These are phyloP conservation scores for Osmerus eperlanus DNA, from an alignment of 2,113 vertebrate genomes.

Conservation along the genomic window DNA sequence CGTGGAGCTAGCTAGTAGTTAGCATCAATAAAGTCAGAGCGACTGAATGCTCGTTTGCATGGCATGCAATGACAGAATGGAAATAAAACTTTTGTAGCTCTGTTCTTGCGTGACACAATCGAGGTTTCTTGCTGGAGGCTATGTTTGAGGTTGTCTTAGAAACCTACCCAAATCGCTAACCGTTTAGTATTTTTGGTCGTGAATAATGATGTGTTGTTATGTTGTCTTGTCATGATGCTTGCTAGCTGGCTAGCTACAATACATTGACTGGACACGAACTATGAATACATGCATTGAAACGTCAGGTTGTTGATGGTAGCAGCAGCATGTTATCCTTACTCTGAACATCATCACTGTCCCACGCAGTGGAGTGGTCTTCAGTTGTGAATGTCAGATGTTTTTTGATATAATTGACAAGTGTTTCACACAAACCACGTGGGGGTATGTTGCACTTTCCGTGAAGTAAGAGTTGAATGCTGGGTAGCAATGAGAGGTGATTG, in stretches of 20 bases:
- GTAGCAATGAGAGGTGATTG: too few relatives aligned
- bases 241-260: conserved; percentile 23
- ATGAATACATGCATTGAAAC: too few relatives aligned
- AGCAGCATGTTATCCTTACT: background rate
- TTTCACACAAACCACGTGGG: conserved; percentile 51
- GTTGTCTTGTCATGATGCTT: background rate
- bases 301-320: too few relatives aligned
- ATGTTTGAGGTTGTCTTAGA: background rate
- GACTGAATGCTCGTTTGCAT: too few relatives aligned
- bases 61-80: too few relatives aligned
- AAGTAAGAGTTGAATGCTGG: too few relatives aligned
- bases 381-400: background rate
- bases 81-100: too few relatives aligned
- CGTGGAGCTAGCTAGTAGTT: conserved; percentile 67
- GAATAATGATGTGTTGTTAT: too few relatives aligned
- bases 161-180: background rate
- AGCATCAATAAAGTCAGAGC: too few relatives aligned
- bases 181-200: too few relatives aligned
- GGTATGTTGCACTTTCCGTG: conserved; percentile 20
- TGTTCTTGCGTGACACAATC: background rate
- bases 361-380: background rate
- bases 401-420: conserved; percentile 40
- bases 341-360: background rate
- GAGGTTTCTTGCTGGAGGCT: background rate
- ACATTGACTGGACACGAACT: too few relatives aligned